These are phyloP conservation scores for Phaethon lepturus DNA, from an alignment of 2,113 vertebrate genomes.

Conservation along the genomic window DNA sequence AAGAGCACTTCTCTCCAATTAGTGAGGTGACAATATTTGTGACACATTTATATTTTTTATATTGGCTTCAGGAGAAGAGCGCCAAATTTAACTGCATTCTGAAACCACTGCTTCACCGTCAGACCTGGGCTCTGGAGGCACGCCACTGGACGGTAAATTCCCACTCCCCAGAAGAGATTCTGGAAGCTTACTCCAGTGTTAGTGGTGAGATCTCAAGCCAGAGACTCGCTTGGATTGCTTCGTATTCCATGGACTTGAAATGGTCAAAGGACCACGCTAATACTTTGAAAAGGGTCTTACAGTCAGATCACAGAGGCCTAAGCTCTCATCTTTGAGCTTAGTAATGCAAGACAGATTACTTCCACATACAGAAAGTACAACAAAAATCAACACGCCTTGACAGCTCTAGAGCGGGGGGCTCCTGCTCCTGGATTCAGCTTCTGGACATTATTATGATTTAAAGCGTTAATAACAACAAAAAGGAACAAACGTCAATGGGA, in stretches of 20 bases:
- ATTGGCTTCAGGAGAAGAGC: neutral
- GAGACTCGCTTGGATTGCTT: neutral
- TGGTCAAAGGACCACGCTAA: neutral
- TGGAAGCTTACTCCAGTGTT: neutral
- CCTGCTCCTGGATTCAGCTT: neutral
- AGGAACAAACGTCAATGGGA: neutral
- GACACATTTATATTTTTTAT: neutral
- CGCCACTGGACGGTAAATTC: neutral
- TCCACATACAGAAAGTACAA: neutral
- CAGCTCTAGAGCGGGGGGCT: neutral
- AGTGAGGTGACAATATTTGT: neutral
- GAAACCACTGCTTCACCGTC: neutral
- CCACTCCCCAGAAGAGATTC: neutral
- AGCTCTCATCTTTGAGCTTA: neutral
- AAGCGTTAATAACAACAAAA: slow-evolving; percentile 17
- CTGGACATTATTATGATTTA: neutral
- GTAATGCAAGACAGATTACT: neutral
- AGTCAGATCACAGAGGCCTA: neutral
- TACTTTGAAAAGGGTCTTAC: neutral
- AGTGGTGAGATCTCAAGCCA: neutral
- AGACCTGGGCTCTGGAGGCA: neutral
- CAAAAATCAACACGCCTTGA: neutral
- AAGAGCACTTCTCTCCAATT: neutral
- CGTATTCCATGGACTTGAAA: neutral
- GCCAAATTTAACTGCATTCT: neutral